These are phyloP conservation scores for Falco biarmicus DNA, from an alignment of 2,797 vertebrate genomes.

Conservation along the genomic window DNA sequence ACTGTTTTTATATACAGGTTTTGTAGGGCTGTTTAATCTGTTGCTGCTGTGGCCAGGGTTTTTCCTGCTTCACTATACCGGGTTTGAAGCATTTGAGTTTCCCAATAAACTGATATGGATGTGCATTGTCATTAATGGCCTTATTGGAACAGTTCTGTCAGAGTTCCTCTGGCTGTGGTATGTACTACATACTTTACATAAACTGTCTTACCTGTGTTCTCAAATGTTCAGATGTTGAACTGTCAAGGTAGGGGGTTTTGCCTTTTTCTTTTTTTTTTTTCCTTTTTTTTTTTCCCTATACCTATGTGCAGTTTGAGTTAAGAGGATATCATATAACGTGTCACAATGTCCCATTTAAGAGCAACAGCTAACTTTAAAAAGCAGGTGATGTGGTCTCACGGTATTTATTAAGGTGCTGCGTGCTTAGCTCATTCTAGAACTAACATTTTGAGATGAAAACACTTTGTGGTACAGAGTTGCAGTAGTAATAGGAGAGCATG, in stretches of 20 bases:
- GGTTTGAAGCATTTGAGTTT: conserved; percentile 94
- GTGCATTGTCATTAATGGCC: conserved; percentile 95
- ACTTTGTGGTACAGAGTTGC: neutral
- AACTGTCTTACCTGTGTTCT: neutral
- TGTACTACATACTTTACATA: conserved; percentile 41
- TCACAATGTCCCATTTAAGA: neutral
- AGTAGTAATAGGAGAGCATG: neutral
- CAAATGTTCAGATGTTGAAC: neutral
- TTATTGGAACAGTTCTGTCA: conserved; percentile 94
- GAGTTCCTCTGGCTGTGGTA: conserved; percentile 99
- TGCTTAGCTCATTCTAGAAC: neutral
- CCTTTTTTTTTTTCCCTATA: neutral
- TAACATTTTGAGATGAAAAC: neutral
- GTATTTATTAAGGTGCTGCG: neutral
- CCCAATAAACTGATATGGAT: conserved; percentile 93
- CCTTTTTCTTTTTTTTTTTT: too few relatives aligned
- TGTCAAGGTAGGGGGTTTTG: neutral
- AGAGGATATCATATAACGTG: neutral
- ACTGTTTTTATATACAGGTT: conserved; percentile 80
- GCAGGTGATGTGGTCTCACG: neutral
- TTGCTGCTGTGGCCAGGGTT: conserved; percentile 97
- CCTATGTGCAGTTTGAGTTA: neutral
- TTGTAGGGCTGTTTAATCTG: conserved; percentile 95
- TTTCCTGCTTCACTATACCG: conserved; percentile 94
- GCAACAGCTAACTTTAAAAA: neutral